Percentiles rank a stretch among this genome's conserved stretches.
phyloP scores from a whole-genome alignment of 1,140 invertebrate species.

The Chrysomallon squamiferum region DNA sequence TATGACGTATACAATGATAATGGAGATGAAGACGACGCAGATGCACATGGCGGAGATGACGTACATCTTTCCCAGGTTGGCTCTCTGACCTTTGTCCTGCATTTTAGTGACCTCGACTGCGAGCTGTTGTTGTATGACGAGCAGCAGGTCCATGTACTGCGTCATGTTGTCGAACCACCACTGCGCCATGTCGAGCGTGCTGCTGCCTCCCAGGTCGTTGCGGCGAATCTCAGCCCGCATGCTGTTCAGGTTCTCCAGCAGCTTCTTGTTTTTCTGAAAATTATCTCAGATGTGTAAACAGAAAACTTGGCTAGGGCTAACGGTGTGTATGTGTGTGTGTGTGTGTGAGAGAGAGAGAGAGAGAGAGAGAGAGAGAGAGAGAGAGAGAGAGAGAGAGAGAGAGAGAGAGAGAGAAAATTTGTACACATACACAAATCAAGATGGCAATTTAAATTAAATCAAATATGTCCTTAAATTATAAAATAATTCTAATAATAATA shows the following conservation, averaged over 20 bases:
- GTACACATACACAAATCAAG: neutral
- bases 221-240: slow-evolving; percentile 9
- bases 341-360: neutral
- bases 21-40: slow-evolving; percentile 36
- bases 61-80: slow-evolving; percentile 17
- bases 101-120: neutral
- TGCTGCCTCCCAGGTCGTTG: neutral
- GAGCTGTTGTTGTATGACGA: slow-evolving; percentile 6
- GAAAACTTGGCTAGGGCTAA: neutral
- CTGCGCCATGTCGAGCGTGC: slow-evolving; percentile 4
- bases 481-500: too few species aligned
- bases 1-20: slow-evolving; percentile 34
- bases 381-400: neutral
- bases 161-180: slow-evolving; percentile 15
- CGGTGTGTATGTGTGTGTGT: neutral
- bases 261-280: slow-evolving; percentile 7
- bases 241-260: neutral
- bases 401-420: neutral
- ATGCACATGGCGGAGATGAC: slow-evolving; percentile 27
- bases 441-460: neutral
- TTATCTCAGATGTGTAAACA: neutral
- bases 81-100: slow-evolving; percentile 3
- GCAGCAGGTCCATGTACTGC: slow-evolving; percentile 2
- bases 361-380: neutral
- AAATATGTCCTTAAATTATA: too few species aligned